Conservation (phyloP, 2,797 vertebrate species). For the Ispidina lecontei region DNA sequence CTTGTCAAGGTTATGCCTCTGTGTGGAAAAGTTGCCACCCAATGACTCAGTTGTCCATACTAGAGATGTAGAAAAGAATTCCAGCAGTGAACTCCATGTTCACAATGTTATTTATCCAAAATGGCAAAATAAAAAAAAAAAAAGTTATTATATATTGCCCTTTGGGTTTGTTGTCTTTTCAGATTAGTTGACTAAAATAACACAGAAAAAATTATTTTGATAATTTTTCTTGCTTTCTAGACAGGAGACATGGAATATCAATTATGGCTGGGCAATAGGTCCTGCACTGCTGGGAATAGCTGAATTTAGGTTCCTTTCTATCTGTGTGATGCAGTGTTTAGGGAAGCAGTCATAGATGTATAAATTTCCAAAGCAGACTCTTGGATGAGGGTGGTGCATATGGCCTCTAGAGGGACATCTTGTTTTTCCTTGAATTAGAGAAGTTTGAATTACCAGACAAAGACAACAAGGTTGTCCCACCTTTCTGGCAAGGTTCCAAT, state of each 20-base stretch:
- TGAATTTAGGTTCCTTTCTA: background rate
- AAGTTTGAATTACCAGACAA: background rate
- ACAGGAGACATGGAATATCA: background rate
- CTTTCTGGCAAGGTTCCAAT: slow-evolving; percentile 25
- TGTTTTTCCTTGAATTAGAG: background rate
- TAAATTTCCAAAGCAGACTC: background rate
- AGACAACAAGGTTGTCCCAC: background rate
- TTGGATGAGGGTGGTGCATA: background rate
- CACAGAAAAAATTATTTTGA: background rate
- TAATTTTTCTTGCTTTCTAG: background rate
- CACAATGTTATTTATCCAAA: background rate
- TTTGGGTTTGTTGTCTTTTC: fast-evolving
- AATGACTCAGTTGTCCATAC: background rate
- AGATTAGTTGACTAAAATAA: background rate
- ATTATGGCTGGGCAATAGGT: background rate
- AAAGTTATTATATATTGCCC: background rate
- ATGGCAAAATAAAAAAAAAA: background rate
- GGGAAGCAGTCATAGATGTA: background rate
- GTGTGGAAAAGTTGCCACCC: background rate
- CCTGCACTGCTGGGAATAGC: background rate
- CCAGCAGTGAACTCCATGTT: background rate
- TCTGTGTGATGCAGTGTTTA: background rate
- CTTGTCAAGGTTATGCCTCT: background rate
- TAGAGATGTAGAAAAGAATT: background rate
- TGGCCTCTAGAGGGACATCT: background rate